phyloP scores from a whole-genome alignment of 2,113 vertebrate genomes.

The Alethe castanea region DNA sequence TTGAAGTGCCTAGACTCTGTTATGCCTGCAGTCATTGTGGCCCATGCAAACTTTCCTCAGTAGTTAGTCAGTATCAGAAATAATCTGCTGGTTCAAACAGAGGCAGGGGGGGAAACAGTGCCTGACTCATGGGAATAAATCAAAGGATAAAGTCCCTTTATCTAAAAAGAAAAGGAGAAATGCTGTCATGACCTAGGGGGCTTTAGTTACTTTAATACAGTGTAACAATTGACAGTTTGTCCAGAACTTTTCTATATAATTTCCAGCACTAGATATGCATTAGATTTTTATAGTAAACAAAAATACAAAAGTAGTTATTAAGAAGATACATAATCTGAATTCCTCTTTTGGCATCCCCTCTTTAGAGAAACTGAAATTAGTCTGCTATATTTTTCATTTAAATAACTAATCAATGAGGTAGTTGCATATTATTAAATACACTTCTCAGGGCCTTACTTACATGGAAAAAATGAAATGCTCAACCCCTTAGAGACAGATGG shows the following conservation, averaged over 20 bases:
- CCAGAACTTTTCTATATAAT: neutral
- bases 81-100: neutral
- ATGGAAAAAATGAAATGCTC: neutral
- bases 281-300: neutral
- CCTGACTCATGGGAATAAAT: neutral
- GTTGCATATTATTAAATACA: neutral
- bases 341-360: neutral
- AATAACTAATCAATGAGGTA: neutral
- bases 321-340: neutral
- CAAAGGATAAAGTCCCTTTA: neutral
- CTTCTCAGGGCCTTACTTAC: neutral
- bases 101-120: accelerated
- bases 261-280: neutral
- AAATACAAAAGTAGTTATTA: neutral
- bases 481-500: neutral
- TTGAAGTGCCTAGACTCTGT: neutral
- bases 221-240: neutral
- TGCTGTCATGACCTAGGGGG: neutral
- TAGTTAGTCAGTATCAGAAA: neutral
- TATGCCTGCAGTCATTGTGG: neutral
- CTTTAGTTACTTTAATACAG: neutral
- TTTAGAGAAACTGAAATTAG: neutral
- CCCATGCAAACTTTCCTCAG: neutral
- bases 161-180: neutral
- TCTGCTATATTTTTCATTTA: neutral